Conservation (phyloP, 2,797 vertebrate species). For the Oreortyx pictus region DNA sequence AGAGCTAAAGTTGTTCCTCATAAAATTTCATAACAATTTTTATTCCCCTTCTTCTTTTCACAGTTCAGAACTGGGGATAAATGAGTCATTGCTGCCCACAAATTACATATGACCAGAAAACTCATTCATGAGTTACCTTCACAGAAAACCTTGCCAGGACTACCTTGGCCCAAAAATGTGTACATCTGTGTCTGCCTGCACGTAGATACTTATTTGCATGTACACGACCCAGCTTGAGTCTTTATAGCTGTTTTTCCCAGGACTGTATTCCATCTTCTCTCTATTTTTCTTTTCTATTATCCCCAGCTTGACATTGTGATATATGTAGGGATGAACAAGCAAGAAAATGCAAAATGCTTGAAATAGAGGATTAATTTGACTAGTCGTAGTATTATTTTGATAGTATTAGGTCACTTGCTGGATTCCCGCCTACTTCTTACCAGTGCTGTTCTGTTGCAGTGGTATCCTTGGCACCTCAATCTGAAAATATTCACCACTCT, state of each 20-base stretch:
- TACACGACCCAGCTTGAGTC: background rate
- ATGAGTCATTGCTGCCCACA: background rate
- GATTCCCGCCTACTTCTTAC: background rate
- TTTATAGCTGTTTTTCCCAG: background rate
- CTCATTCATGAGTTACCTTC: background rate
- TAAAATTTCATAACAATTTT: constrained; percentile 10
- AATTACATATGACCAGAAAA: background rate
- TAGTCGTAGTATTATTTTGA: background rate
- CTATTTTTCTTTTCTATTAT: background rate
- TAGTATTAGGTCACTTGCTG: background rate
- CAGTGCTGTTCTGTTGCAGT: fast-evolving
- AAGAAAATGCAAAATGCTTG: background rate
- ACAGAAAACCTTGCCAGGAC: background rate
- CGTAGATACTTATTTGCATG: background rate
- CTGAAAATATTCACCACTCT: background rate
- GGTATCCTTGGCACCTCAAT: background rate
- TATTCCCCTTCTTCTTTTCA: constrained; percentile 4
- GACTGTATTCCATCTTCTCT: background rate
- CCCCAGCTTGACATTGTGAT: background rate
- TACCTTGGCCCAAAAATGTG: background rate
- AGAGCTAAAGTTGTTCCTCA: background rate
- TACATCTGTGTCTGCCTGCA: background rate
- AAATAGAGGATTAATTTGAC: background rate
- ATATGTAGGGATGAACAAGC: background rate
- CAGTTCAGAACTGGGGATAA: background rate